Conservation (phyloP, 2,113 vertebrate species). For the Sisor rabdophorus region DNA sequence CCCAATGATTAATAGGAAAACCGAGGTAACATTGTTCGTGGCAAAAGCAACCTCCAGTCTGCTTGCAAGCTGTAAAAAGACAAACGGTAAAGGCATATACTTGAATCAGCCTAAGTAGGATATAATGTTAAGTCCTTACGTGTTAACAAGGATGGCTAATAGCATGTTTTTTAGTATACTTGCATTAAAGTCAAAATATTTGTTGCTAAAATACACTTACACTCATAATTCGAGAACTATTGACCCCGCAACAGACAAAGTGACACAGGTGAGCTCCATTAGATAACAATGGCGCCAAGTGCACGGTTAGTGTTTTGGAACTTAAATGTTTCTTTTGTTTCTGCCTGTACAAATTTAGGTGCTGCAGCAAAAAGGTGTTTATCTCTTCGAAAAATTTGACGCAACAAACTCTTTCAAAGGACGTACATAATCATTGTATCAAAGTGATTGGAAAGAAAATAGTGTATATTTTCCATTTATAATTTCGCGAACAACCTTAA, state of each 20-base stretch:
- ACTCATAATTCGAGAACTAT: slow-evolving; percentile 18
- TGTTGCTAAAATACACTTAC: slow-evolving; percentile 31
- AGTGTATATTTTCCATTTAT: neutral
- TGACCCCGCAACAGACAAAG: neutral
- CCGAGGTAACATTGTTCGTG: slow-evolving; percentile 37
- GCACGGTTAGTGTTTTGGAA: slow-evolving; percentile 10
- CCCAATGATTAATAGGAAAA: slow-evolving; percentile 30
- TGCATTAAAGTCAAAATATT: neutral
- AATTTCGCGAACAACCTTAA: no score
- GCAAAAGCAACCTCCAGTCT: slow-evolving; percentile 45
- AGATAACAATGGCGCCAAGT: neutral
- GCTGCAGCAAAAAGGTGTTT: neutral
- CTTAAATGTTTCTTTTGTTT: neutral
- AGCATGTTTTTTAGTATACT: no score
- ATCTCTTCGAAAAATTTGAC: neutral
- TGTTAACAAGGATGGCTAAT: neutral
- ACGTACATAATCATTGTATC: neutral
- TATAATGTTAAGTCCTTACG: neutral
- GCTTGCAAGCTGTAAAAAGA: slow-evolving; percentile 39
- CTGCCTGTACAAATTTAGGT: neutral
- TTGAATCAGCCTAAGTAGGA: neutral
- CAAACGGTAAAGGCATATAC: neutral
- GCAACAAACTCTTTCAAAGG: neutral
- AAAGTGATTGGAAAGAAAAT: neutral
- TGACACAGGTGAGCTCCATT: slow-evolving; percentile 7